These are phyloP conservation scores for Sphaeridia pumilis DNA, from an alignment of 2,888 invertebrate species.

Conservation along the genomic window DNA sequence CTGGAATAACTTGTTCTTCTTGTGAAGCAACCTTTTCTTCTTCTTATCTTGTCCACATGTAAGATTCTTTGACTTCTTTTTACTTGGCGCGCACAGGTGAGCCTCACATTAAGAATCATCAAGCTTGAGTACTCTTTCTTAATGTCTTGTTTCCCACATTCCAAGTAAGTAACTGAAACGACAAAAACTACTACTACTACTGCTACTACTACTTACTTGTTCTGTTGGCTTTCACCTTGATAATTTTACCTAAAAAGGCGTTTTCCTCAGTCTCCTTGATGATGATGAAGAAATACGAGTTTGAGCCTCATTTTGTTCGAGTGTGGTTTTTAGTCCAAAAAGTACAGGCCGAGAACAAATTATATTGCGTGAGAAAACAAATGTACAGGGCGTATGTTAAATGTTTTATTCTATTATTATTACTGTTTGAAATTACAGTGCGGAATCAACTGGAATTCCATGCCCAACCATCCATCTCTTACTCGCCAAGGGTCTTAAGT, in stretches of 20 bases:
- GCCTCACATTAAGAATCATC: too few relatives aligned
- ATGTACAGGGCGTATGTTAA: neutral
- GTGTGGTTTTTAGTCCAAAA: too few relatives aligned
- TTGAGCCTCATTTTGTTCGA: too few relatives aligned
- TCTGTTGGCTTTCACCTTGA: neutral
- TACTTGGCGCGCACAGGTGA: too few relatives aligned
- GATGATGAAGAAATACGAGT: too few relatives aligned
- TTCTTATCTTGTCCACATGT: too few relatives aligned
- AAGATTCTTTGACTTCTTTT: too few relatives aligned
- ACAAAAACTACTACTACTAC: neutral
- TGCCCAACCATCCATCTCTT: neutral
- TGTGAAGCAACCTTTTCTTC: neutral
- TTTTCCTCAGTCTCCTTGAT: too few relatives aligned
- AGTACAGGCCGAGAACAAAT: neutral
- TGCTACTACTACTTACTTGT: neutral
- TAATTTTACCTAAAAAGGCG: too few relatives aligned
- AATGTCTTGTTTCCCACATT: too few relatives aligned
- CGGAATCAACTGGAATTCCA: neutral
- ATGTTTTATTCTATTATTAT: constrained; percentile 4
- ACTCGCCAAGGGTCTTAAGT: neutral
- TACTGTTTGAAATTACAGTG: constrained; percentile 1
- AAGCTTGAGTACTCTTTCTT: too few relatives aligned
- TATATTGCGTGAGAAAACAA: constrained; percentile 1
- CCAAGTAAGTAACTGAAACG: too few relatives aligned
- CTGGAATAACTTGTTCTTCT: neutral